Conservation (phyloP, 2,888 invertebrate species). For the Athalia rosae region DNA sequence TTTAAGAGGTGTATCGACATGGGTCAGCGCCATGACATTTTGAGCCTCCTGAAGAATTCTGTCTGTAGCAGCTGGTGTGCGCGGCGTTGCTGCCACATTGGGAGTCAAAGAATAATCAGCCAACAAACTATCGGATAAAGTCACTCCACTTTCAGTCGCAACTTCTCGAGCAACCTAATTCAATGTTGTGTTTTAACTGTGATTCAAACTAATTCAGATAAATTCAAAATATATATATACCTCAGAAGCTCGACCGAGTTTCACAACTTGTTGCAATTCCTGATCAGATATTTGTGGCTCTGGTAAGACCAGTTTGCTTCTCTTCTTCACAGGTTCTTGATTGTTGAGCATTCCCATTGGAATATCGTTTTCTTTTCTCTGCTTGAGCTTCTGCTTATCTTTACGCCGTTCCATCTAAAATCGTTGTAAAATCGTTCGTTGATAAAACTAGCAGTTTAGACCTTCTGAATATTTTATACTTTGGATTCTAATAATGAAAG, state of each 20-base stretch:
- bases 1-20: slow-evolving; percentile 98
- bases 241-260: slow-evolving; percentile 93
- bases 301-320: slow-evolving; percentile 96
- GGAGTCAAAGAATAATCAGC: slow-evolving; percentile 91
- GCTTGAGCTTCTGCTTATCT: slow-evolving; percentile 96
- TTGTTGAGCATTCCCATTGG: slow-evolving; percentile 91
- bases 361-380: slow-evolving; percentile 96
- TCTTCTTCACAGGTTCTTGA: slow-evolving; percentile 91
- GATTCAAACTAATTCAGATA: neutral
- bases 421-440: slow-evolving; percentile 21
- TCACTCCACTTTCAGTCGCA: slow-evolving; percentile 85
- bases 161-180: slow-evolving; percentile 86
- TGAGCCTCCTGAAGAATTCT: slow-evolving; percentile 95
- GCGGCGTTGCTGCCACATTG: slow-evolving; percentile 82
- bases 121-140: slow-evolving; percentile 89
- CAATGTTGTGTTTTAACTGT: slow-evolving; percentile 66
- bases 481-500: too few species aligned
- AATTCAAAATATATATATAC: slow-evolving; percentile 48
- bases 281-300: slow-evolving; percentile 97
- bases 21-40: slow-evolving; percentile 98
- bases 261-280: slow-evolving; percentile 93
- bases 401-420: slow-evolving; percentile 90
- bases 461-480: neutral
- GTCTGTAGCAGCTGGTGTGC: slow-evolving; percentile 92
- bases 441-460: neutral